Conservation (phyloP, 1,140 invertebrate species). For the Rhynchophorus ferrugineus region DNA sequence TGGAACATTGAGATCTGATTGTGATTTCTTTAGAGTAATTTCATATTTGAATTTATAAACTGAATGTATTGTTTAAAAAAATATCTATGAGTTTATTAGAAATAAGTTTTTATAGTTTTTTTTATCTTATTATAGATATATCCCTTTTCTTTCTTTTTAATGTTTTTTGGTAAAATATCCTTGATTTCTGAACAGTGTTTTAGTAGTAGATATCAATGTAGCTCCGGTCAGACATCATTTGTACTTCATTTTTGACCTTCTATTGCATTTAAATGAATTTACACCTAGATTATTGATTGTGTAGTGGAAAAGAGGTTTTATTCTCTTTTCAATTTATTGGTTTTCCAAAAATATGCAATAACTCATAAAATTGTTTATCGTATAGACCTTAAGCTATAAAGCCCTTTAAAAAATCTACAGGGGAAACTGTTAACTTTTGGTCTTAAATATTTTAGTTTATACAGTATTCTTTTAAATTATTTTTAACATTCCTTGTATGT, state of each 20-base stretch:
- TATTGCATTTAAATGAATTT: too few species aligned
- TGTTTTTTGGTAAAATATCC: too few species aligned
- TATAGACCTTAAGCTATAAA: too few species aligned
- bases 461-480: slow-evolving; percentile 2
- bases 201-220: too few species aligned
- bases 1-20: background rate
- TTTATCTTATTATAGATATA: background rate
- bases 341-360: background rate
- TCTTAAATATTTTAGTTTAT: background rate
- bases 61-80: background rate
- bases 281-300: too few species aligned
- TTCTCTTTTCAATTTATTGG: background rate
- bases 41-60: too few species aligned
- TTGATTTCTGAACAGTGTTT: too few species aligned
- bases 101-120: background rate
- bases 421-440: too few species aligned
- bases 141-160: background rate
- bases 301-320: too few species aligned
- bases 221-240: too few species aligned
- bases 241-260: too few species aligned
- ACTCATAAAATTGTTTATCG: background rate
- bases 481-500: slow-evolving; percentile 8
- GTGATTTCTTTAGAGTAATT: background rate
- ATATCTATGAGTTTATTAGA: background rate
- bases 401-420: too few species aligned